Base-by-base conservation (phyloP, 2,113 vertebrate species). In the Bucco capensis region DNA sequence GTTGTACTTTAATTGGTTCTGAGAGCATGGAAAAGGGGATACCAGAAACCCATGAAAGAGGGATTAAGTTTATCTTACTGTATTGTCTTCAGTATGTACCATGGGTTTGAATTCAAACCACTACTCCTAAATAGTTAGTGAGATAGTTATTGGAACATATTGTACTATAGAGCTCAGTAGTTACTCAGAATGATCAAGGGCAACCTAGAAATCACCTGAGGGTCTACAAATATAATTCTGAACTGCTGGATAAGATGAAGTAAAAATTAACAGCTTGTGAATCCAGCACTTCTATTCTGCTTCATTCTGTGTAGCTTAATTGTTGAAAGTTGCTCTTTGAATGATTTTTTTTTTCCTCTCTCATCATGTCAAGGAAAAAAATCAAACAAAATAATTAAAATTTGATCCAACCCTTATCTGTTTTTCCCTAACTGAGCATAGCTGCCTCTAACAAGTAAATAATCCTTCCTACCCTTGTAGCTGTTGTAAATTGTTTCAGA, bases 331-430 rank as follows among this genome's bases (percentile, higher is more conserved):
- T 86, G 25, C 13, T 71, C 38, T 81, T 77, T 56, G 47, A 88
- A 58, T 54, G 5, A 31, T 60, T 60, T 23, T 57, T 65, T 57
- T 37, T 37, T 49, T 72, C n/a, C 15, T 5, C 40, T 35, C 14
- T 81, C 23, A 51, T 42, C 84, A 24, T 60, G 16, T 10, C 14
- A 74, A 67, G 35, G 44, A 31, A 90, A 86, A 46, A 92, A 81
- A 77, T 81, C 47, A 93, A 92, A 91, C 21, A 73, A 83, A 90
- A 90, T 64, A 78, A 94, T 77, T 90, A 81, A 75, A 86, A 88
- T 86, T 88, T 88, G 44, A 92, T 90, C 44, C 33, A 69, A 12
- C 14, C 57, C 61, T 93, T 89, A 65, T 81, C 86, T 89, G 1
- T 78, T 86, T 92, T 83, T 73, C 60, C n/a, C 6, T 67, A 83